These are phyloP conservation scores for Zaprionus capensis DNA, from an alignment of 1,140 invertebrate species.

Conservation along the genomic window DNA sequence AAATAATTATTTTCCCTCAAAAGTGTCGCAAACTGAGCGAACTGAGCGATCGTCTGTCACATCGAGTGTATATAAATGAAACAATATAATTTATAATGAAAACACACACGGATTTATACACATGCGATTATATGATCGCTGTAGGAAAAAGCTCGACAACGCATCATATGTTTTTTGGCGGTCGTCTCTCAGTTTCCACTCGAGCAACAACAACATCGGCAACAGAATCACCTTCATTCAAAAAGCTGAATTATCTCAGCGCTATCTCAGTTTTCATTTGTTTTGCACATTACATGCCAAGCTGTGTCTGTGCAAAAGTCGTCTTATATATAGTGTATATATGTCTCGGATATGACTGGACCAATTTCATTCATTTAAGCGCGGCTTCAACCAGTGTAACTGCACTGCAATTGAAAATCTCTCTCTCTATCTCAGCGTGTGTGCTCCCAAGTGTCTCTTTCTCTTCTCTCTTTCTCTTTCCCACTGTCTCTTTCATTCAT, in stretches of 20 bases:
- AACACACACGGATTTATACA: slow-evolving; percentile 31
- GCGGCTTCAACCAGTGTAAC: slow-evolving; percentile 11
- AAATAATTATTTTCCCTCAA: neutral
- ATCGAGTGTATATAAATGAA: slow-evolving; percentile 19
- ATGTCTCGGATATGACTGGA: neutral
- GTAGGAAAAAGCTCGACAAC: slow-evolving; percentile 52
- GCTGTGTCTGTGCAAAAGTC: neutral
- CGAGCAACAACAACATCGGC: slow-evolving; percentile 33
- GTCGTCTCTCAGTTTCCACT: slow-evolving; percentile 40
- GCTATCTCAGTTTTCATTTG: slow-evolving; percentile 44
- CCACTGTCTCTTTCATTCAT: neutral
- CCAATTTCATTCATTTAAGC: slow-evolving; percentile 19
- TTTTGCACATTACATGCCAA: slow-evolving; percentile 19
- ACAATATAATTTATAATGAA: slow-evolving; percentile 49
- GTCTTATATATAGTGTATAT: neutral
- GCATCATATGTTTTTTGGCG: slow-evolving; percentile 43
- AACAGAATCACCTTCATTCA: slow-evolving; percentile 68
- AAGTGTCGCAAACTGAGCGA: neutral
- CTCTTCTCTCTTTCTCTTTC: neutral
- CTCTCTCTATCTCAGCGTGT: neutral
- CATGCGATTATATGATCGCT: slow-evolving; percentile 17
- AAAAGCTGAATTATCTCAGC: slow-evolving; percentile 53
- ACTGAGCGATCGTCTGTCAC: neutral
- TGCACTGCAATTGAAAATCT: neutral
- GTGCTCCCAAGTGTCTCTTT: neutral